phyloP scores from a whole-genome alignment of 2,797 vertebrate genomes.

The Pteronotus mesoamericanus region DNA sequence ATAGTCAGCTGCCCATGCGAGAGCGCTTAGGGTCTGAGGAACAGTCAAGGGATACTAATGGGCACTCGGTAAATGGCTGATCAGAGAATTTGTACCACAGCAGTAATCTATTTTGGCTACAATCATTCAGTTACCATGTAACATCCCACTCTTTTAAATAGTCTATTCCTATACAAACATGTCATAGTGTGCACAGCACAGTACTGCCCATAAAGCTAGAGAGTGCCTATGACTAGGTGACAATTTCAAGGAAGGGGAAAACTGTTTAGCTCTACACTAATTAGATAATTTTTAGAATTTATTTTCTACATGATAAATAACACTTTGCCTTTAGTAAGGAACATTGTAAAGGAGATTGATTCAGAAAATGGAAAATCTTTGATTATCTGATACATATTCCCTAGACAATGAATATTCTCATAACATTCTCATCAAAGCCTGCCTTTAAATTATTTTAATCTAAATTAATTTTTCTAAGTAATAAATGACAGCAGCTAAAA shows the following conservation, averaged over 20 bases:
- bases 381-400: constrained; percentile 79
- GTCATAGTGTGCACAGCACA: accelerated
- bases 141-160: background rate
- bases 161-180: background rate
- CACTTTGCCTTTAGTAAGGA: constrained; percentile 71
- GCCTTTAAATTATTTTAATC: constrained; percentile 83
- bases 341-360: constrained; percentile 76
- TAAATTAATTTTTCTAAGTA: constrained; percentile 85
- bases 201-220: background rate
- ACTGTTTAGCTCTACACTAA: background rate
- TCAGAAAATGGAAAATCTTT: constrained; percentile 77
- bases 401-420: constrained; percentile 78
- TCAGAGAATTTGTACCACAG: background rate
- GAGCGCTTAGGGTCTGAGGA: background rate
- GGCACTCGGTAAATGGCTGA: background rate
- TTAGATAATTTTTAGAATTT: background rate
- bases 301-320: constrained; percentile 57
- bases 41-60: accelerated
- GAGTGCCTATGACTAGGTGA: background rate
- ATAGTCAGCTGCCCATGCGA: background rate
- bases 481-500: constrained; percentile 82
- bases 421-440: constrained; percentile 81
- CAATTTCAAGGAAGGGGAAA: background rate
- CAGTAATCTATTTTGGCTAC: background rate
- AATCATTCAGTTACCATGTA: background rate